These are phyloP conservation scores for Thereuonema tuberculata DNA, from an alignment of 1,140 invertebrate species.

Conservation along the genomic window DNA sequence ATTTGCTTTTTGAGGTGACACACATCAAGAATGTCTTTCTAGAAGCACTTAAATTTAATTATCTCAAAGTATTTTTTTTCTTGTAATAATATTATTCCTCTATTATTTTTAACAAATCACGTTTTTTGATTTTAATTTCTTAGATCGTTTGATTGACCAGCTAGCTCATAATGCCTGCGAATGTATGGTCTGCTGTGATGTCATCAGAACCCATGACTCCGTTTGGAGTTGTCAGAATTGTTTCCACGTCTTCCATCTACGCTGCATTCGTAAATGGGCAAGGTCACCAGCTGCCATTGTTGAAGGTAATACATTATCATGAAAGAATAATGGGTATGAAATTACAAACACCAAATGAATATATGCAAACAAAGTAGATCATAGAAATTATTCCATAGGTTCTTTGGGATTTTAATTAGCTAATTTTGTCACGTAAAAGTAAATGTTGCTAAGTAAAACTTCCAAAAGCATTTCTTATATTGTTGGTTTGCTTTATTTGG, in stretches of 20 bases:
- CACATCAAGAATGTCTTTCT: no score
- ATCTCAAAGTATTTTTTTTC: no score
- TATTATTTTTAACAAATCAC: no score
- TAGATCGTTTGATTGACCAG: slow-evolving; percentile 62
- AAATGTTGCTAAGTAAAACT: no score
- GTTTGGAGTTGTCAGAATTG: slow-evolving; percentile 85
- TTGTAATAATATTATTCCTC: no score
- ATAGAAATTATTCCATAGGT: background rate
- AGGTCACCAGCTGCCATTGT: slow-evolving; percentile 50
- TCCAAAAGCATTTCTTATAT: no score
- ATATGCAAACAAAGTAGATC: background rate
- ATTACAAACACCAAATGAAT: background rate
- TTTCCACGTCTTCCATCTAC: slow-evolving; percentile 77
- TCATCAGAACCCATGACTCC: slow-evolving; percentile 54
- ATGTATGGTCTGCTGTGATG: slow-evolving; percentile 85
- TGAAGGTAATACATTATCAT: no score
- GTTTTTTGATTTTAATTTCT: slow-evolving; percentile 11
- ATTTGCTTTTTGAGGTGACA: no score
- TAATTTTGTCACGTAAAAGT: no score
- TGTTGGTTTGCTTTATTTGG: no score
- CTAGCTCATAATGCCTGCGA: slow-evolving; percentile 61
- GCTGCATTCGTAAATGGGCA: slow-evolving; percentile 84
- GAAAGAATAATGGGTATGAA: background rate
- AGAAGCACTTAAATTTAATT: no score
- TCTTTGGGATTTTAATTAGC: no score